phyloP scores from a whole-genome alignment of 2,888 invertebrate species.

The Polymixis lichenea region DNA sequence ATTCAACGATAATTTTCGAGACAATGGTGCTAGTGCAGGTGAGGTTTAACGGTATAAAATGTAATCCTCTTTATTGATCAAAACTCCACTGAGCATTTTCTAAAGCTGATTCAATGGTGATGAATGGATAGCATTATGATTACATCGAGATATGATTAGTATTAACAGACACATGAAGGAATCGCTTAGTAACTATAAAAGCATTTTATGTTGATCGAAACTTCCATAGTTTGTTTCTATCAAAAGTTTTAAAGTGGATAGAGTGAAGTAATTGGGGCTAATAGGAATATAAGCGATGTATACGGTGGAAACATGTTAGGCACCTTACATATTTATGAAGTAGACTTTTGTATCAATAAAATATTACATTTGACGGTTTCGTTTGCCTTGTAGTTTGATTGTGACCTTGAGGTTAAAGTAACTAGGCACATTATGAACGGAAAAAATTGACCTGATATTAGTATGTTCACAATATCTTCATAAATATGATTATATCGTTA shows the following conservation, averaged over 20 bases:
- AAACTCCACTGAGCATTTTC: background rate
- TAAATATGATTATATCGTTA: too few relatives aligned
- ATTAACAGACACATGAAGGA: background rate
- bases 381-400: background rate
- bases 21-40: too few relatives aligned
- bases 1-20: too few relatives aligned
- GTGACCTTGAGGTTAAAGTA: background rate
- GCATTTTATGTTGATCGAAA: slow-evolving; percentile 3
- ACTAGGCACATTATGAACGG: background rate
- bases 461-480: too few relatives aligned
- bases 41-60: background rate
- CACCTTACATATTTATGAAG: slow-evolving; percentile 19
- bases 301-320: background rate
- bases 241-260: slow-evolving; percentile 4
- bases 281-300: slow-evolving; percentile 35
- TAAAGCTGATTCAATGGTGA: background rate
- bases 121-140: background rate
- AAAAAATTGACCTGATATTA: background rate
- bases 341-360: slow-evolving; percentile 10
- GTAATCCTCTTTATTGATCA: background rate
- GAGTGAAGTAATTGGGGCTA: slow-evolving; percentile 14
- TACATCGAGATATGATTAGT: background rate
- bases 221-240: background rate
- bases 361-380: slow-evolving; percentile 2
- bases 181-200: background rate